These are phyloP conservation scores for Pyrgus malvae DNA, from an alignment of 2,888 invertebrate species.

Conservation along the genomic window DNA sequence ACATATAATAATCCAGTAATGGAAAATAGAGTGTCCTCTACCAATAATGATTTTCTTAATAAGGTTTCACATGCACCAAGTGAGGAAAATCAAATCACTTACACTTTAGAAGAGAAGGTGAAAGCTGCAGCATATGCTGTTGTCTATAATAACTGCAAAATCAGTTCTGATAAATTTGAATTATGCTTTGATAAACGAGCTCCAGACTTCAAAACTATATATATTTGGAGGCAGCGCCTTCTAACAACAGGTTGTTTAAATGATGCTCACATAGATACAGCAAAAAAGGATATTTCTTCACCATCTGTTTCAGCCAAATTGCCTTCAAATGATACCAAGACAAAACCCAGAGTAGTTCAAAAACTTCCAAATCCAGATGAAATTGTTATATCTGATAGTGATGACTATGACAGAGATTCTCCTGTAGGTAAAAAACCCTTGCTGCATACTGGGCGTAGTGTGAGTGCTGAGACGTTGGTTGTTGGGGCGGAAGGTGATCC, in stretches of 20 bases:
- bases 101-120: constrained; percentile 67
- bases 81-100: constrained; percentile 62
- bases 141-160: constrained; percentile 70
- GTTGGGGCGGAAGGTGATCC: constrained; percentile 43
- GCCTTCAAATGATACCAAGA: constrained; percentile 18
- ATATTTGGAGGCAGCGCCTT: constrained; percentile 68
- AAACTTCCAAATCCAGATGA: constrained; percentile 68
- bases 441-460: constrained; percentile 41
- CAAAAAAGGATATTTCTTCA: constrained; percentile 26
- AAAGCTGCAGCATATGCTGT: constrained; percentile 70
- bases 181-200: constrained; percentile 67
- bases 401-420: constrained; percentile 43
- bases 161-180: constrained; percentile 69
- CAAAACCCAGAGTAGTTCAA: constrained; percentile 36
- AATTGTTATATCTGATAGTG: constrained; percentile 62
- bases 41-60: constrained; percentile 65
- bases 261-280: constrained; percentile 55
- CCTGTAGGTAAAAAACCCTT: constrained; percentile 35
- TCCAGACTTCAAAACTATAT: constrained; percentile 75
- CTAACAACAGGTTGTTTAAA: constrained; percentile 67
- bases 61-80: constrained; percentile 59
- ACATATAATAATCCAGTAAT: constrained; percentile 59
- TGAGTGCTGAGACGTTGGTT: constrained; percentile 63
- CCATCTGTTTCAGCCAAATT: constrained; percentile 11
- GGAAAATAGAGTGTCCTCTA: constrained; percentile 73